These are phyloP conservation scores for Cryptotis parvus DNA, from an alignment of 2,113 vertebrate genomes.

Conservation along the genomic window DNA sequence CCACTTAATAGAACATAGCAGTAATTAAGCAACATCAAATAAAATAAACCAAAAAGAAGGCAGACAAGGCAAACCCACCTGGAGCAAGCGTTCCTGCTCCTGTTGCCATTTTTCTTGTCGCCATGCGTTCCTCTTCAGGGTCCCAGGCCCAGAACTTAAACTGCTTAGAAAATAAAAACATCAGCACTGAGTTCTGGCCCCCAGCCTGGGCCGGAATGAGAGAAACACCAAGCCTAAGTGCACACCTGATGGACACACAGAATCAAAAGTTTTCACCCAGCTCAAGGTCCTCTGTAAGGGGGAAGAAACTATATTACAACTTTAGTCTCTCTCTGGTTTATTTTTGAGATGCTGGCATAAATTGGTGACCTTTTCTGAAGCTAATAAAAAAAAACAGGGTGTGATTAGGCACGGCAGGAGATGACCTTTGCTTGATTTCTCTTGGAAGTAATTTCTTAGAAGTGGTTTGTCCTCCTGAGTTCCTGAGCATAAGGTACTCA, in stretches of 20 bases:
- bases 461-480: background rate
- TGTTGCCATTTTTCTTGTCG: slow-evolving; percentile 97
- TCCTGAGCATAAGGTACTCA: background rate
- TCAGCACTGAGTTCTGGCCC: slow-evolving; percentile 70
- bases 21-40: background rate
- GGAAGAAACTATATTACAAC: background rate
- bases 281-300: background rate
- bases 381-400: slow-evolving; percentile 24
- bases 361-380: background rate
- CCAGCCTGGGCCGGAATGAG: slow-evolving; percentile 15
- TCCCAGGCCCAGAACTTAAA: slow-evolving; percentile 96
- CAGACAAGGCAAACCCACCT: slow-evolving; percentile 88
- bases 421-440: slow-evolving; percentile 16
- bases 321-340: background rate
- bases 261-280: background rate
- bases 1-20: background rate
- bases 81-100: slow-evolving; percentile 97
- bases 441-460: background rate
- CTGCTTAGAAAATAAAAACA: slow-evolving; percentile 84
- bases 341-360: background rate
- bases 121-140: slow-evolving; percentile 97
- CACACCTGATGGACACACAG: background rate
- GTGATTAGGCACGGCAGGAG: background rate
- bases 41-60: background rate
- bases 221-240: fast-evolving